Evolutionary conservation across 2,113 vertebrate genomes (phyloP), one percentile per base, ranked within the genome.

Genomic region (Thamnaconus septentrionalis): DNA sequence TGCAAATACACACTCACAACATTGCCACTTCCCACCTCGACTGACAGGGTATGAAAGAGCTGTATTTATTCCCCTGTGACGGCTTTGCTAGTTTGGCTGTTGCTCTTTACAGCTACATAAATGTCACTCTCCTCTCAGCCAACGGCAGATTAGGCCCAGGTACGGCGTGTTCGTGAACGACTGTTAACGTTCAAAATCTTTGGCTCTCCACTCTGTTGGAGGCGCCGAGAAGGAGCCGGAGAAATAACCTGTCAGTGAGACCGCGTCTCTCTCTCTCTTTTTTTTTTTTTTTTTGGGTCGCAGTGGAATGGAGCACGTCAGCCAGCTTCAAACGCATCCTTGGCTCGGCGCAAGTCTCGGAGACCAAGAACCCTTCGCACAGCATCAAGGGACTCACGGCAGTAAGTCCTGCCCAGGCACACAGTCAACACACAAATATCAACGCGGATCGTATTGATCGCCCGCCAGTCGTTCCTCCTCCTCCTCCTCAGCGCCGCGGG

Each of bases 301-400:
- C 83, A 93, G 92, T 92, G 78, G 91, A 92, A 12, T 93, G 92
- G 91, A 91, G 91, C 80, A 75, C 66, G 18, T 86, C 84, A 0
- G 65, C 71, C 52, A 65, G 53, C 69, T 92, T 92, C 74, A 85
- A 85, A 68, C 76, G 83, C 56, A 70, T 90, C 72, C 80, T 81
- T 11, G 88, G 88, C 66, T 82, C 77, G 5, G 79, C 71, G 44
- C 72, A 88, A 66, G 84, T 92, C n/a, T 80, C 80, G 46, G 88
- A 92, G 71, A 87, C 81, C 53, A 90, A 90, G 75, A 87, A 68
- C 62, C 83, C 87, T 5, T 72, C 87, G 12, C 80, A 69, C 43
- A 81, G 51, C 54, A 89, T 92, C 67, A 87, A 83, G 8, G 88
- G 69, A 42, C 84, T 92, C 48, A 75, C 71, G 41, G 56, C 85